Conservation (phyloP, 2,797 vertebrate genomes). For the Muraenolepis orangiensis region DNA sequence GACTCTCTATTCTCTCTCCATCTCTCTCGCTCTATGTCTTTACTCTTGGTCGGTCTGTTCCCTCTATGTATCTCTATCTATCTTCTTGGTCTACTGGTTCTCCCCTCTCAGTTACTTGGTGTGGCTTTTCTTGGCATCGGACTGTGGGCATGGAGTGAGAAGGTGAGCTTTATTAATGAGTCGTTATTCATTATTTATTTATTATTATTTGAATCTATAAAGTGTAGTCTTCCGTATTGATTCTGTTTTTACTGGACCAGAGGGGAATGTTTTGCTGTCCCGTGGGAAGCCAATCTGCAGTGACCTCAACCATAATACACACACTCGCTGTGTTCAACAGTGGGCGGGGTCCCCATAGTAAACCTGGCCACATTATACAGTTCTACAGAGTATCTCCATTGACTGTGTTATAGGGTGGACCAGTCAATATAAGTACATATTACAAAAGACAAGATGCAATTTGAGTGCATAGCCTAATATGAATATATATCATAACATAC, state of each 20-base stretch:
- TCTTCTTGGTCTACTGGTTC: not conserved
- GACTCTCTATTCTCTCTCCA: not conserved
- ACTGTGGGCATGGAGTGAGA: slow-evolving; percentile 98
- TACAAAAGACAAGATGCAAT: too few species aligned
- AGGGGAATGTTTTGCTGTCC: slow-evolving; percentile 60
- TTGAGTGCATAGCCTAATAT: too few species aligned
- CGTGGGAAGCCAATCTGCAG: slow-evolving; percentile 42
- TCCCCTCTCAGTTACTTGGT: slow-evolving; percentile 84
- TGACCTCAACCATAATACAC: slow-evolving; percentile 38
- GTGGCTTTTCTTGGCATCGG: slow-evolving; percentile 96
- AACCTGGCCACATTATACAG: not conserved
- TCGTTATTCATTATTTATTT: not conserved
- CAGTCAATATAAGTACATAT: not conserved
- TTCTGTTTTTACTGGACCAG: slow-evolving; percentile 38
- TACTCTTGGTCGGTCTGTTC: slow-evolving; percentile 2
- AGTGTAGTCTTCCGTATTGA: not conserved
- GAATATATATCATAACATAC: not conserved
- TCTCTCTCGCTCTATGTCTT: not conserved
- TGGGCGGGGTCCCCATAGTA: not conserved
- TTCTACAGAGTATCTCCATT: not conserved
- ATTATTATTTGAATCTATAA: not conserved
- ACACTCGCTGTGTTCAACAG: slow-evolving; percentile 36
- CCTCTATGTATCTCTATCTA: not conserved
- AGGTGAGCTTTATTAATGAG: slow-evolving; percentile 74
- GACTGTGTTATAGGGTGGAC: not conserved